A percentile compares a stretch with the other conserved stretches of the same genome.
Evolutionary conservation across 2,797 vertebrate genomes (phyloP).

Genomic region (Discoglossus pictus): DNA sequence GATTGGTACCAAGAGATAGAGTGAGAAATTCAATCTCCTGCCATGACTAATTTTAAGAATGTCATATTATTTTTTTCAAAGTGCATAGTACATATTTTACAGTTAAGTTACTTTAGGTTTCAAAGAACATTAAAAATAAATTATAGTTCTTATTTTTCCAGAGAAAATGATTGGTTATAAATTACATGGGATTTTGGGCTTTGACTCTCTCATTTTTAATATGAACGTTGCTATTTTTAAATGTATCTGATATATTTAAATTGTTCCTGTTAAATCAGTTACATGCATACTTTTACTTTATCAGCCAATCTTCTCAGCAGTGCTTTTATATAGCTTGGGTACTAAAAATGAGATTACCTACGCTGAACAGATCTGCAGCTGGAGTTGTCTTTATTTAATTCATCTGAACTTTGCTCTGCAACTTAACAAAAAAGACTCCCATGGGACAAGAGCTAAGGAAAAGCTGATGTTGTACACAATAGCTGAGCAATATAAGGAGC

Average conservation of each 20-base stretch:
- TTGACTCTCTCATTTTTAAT: slow-evolving; percentile 30
- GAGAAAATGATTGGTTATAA: slow-evolving; percentile 31
- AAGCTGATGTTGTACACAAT: slow-evolving; percentile 46
- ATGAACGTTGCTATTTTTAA: slow-evolving; percentile 28
- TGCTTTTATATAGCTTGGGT: slow-evolving; percentile 44
- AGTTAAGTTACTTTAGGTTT: not conserved
- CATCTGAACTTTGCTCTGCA: slow-evolving; percentile 52
- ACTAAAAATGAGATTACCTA: slow-evolving; percentile 50
- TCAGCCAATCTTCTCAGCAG: slow-evolving; percentile 44
- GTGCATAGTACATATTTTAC: slow-evolving; percentile 3
- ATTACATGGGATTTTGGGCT: slow-evolving; percentile 31
- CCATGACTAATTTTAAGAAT: slow-evolving; percentile 1
- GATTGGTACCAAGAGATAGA: not conserved
- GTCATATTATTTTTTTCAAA: not conserved
- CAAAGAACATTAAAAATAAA: slow-evolving; percentile 27
- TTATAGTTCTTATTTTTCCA: slow-evolving; percentile 12
- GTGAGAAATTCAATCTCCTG: not conserved
- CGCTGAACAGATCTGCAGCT: slow-evolving; percentile 47
- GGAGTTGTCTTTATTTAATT: slow-evolving; percentile 52
- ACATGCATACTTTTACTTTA: slow-evolving; percentile 43
- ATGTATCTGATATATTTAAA: slow-evolving; percentile 40
- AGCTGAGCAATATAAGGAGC: slow-evolving; percentile 25
- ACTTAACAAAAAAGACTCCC: slow-evolving; percentile 51
- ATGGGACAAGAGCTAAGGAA: slow-evolving; percentile 36
- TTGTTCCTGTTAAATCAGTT: slow-evolving; percentile 46